Percentiles rank a stretch among this genome's conserved stretches.
Evolutionary conservation across 1,140 invertebrate species (phyloP).

Genomic region (Teleogryllus occipitalis): DNA sequence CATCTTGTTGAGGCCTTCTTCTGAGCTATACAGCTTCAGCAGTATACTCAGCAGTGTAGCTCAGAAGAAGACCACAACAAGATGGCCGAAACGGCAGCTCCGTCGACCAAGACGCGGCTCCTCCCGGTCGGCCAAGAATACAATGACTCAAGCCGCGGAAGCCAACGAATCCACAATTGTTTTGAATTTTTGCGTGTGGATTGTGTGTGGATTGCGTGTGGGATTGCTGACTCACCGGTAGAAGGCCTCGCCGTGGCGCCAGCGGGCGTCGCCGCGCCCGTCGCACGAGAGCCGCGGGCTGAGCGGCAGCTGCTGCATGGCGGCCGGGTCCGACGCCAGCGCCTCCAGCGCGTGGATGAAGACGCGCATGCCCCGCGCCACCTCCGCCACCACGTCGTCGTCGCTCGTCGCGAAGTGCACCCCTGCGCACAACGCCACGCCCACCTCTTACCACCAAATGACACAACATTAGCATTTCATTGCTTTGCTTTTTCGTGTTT

Average conservation of each 20-base stretch:
- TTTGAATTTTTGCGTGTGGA: too few species aligned
- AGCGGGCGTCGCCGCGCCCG: conserved; percentile 26
- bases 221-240: conserved; percentile 18
- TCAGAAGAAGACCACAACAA: too few species aligned
- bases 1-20: too few species aligned
- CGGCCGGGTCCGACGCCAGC: conserved; percentile 30
- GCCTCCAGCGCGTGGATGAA: conserved; percentile 38
- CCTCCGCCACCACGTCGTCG: conserved; percentile 33
- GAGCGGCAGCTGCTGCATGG: conserved; percentile 28
- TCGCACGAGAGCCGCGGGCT: conserved; percentile 37
- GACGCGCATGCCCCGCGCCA: conserved; percentile 36
- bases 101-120: too few species aligned
- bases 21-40: too few species aligned
- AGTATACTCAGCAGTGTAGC: too few species aligned
- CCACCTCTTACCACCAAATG: not conserved
- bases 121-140: too few species aligned
- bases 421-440: conserved; percentile 28
- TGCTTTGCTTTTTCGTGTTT: not conserved
- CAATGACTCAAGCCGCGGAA: too few species aligned
- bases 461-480: not conserved
- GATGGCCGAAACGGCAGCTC: too few species aligned
- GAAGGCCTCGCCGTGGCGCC: conserved; percentile 18
- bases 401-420: conserved; percentile 40
- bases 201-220: too few species aligned
- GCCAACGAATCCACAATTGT: too few species aligned